Conservation (phyloP, 2,113 vertebrate genomes). For the Sardina pilchardus region DNA sequence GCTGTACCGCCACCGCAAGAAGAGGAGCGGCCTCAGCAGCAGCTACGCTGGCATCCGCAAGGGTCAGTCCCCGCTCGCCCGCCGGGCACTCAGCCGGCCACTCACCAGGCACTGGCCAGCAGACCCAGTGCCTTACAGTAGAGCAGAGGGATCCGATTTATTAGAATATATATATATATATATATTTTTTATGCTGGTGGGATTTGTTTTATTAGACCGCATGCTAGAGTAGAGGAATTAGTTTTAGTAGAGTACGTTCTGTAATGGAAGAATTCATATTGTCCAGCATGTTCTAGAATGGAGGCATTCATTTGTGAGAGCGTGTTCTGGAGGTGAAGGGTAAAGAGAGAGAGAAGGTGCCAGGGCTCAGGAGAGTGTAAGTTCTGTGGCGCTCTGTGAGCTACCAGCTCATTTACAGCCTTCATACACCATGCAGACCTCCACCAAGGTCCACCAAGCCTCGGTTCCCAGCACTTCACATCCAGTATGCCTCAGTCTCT, state of each 20-base stretch:
- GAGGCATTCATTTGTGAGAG: neutral
- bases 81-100: too few relatives aligned
- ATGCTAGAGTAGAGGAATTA: neutral
- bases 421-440: neutral
- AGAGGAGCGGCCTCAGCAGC: conserved; percentile 87
- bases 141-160: neutral
- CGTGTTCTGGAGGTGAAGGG: neutral
- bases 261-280: neutral
- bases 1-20: conserved; percentile 94
- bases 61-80: conserved; percentile 75
- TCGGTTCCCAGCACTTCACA: too few relatives aligned
- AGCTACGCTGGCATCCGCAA: conserved; percentile 96
- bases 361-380: neutral
- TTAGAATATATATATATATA: too few relatives aligned
- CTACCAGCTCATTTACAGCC: neutral
- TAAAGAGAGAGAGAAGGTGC: neutral
- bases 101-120: too few relatives aligned
- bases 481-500: too few relatives aligned
- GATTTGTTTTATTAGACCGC: neutral
- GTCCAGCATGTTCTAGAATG: neutral
- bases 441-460: neutral
- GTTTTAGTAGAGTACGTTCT: neutral
- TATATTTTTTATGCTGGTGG: neutral
- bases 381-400: neutral
- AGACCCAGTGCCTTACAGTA: neutral